Evolutionary conservation across 1,140 invertebrate genomes (phyloP).

Genomic region (Cyphomyrmex costatus): DNA sequence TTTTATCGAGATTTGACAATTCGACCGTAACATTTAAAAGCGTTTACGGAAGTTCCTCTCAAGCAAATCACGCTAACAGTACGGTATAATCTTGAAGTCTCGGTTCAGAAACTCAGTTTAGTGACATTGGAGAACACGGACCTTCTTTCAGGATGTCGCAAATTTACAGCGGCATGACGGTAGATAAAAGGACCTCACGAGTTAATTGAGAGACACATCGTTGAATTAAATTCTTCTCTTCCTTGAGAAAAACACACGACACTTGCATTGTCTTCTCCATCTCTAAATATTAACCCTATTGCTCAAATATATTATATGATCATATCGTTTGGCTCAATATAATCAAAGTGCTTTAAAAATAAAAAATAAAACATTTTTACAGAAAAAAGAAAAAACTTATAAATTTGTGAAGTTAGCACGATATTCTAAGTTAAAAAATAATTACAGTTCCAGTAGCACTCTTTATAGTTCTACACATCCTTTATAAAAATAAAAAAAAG

Average conservation of each 20-base stretch:
- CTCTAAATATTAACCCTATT: neutral
- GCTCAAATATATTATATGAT: too few species aligned
- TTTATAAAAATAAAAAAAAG: too few species aligned
- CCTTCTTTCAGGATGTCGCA: constrained; percentile 24
- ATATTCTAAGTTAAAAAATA: too few species aligned
- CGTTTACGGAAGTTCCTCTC: neutral
- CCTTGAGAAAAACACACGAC: constrained; percentile 12
- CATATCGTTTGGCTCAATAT: too few species aligned
- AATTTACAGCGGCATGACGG: constrained; percentile 24
- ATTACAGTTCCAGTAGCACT: too few species aligned
- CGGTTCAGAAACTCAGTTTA: constrained; percentile 48
- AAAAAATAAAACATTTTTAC: too few species aligned
- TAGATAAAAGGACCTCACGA: constrained; percentile 14
- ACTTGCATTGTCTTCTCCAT: neutral
- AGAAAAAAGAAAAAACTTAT: too few species aligned
- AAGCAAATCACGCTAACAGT: constrained; percentile 16
- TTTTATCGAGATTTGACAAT: neutral
- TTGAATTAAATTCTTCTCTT: constrained; percentile 39
- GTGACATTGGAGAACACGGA: constrained; percentile 30
- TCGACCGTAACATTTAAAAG: neutral
- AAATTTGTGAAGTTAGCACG: too few species aligned
- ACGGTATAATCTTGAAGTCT: constrained; percentile 24
- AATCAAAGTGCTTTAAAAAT: too few species aligned
- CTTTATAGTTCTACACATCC: too few species aligned
- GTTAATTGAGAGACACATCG: constrained; percentile 19